Percentiles rank a stretch among this genome's conserved stretches.
Conservation (phyloP, 1,140 invertebrate species). For the Geopemphigus sp. region DNA sequence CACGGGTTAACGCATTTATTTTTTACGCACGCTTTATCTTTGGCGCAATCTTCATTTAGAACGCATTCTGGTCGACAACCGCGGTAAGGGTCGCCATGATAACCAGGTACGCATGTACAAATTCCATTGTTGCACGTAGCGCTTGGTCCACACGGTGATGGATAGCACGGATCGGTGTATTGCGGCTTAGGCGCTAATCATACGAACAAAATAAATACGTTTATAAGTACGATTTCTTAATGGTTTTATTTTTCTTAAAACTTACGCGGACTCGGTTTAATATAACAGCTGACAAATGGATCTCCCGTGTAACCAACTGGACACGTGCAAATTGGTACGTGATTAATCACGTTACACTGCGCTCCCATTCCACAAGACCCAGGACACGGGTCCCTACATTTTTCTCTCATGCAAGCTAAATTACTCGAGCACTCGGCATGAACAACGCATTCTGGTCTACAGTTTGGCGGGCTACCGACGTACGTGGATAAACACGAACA, state of each 20-base stretch:
- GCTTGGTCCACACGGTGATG: slow-evolving; percentile 75
- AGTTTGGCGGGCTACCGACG: slow-evolving; percentile 63
- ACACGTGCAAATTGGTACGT: slow-evolving; percentile 58
- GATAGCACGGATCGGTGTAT: slow-evolving; percentile 64
- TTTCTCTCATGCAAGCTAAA: slow-evolving; percentile 57
- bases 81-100: slow-evolving; percentile 69
- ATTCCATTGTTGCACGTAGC: slow-evolving; percentile 73
- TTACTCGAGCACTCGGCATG: slow-evolving; percentile 57
- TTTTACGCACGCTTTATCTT: slow-evolving; percentile 71
- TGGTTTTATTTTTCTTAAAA: slow-evolving; percentile 43
- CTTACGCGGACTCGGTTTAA: slow-evolving; percentile 53
- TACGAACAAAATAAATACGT: slow-evolving; percentile 55
- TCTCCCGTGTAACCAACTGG: slow-evolving; percentile 57
- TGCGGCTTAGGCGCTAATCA: slow-evolving; percentile 50
- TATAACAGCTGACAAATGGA: slow-evolving; percentile 55
- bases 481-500: slow-evolving; percentile 64
- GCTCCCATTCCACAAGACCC: slow-evolving; percentile 58
- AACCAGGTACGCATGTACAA: slow-evolving; percentile 72
- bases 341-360: slow-evolving; percentile 56
- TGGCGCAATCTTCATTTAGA: slow-evolving; percentile 70
- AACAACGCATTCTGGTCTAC: slow-evolving; percentile 66
- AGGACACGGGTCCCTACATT: slow-evolving; percentile 59
- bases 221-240: slow-evolving; percentile 54
- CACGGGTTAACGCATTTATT: slow-evolving; percentile 80
- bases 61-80: slow-evolving; percentile 77